Evolutionary conservation across 1,140 invertebrate genomes (phyloP).

Genomic region (Drosophila pandora): DNA sequence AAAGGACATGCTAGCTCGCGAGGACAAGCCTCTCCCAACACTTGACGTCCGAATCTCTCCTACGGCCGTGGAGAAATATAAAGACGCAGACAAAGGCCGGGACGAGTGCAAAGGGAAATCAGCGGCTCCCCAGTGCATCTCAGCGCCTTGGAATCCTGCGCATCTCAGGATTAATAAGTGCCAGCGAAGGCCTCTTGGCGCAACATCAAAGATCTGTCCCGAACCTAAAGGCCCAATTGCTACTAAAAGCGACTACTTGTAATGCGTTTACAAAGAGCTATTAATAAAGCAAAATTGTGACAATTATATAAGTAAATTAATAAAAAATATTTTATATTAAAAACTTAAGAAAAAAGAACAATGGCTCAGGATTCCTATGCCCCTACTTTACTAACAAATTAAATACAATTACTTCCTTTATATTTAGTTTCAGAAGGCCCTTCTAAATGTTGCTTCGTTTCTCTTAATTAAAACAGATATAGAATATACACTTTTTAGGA

Average conservation of each 20-base stretch:
- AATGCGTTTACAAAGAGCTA: neutral
- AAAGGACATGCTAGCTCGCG: conserved; percentile 25
- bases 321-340: no score
- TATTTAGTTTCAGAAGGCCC: no score
- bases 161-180: conserved; percentile 15
- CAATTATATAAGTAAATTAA: neutral
- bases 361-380: no score
- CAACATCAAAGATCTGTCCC: conserved; percentile 62
- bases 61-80: conserved; percentile 6
- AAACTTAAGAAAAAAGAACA: no score
- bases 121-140: conserved; percentile 48
- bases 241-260: conserved; percentile 2
- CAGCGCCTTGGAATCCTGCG: conserved; percentile 4
- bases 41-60: conserved; percentile 47
- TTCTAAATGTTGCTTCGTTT: no score
- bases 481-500: no score
- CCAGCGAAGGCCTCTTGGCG: neutral
- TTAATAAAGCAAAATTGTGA: neutral
- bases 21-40: conserved; percentile 48
- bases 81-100: conserved; percentile 13
- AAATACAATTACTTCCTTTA: no score
- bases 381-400: no score
- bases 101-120: conserved; percentile 31
- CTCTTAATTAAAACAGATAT: no score
- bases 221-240: conserved; percentile 25